Percentiles rank a stretch among this genome's conserved stretches.
These are phyloP conservation scores for Symphodus melops DNA, from an alignment of 2,113 vertebrate genomes.

Conservation along the genomic window DNA sequence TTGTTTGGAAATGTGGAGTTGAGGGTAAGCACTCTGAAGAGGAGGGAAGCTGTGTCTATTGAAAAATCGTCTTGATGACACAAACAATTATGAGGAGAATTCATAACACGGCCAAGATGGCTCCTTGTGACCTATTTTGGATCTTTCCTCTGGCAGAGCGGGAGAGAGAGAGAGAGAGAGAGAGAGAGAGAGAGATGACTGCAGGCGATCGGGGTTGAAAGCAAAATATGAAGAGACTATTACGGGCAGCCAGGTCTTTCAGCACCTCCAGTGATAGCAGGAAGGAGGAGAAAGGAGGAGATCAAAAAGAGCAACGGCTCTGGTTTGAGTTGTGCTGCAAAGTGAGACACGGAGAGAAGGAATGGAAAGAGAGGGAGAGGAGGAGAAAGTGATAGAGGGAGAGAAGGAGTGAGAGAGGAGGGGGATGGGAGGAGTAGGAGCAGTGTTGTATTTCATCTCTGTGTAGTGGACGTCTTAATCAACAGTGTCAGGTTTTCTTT, in stretches of 20 bases:
- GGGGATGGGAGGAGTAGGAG: slow-evolving; percentile 37
- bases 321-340: slow-evolving; percentile 21
- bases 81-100: slow-evolving; percentile 76
- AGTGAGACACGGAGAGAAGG: slow-evolving; percentile 25
- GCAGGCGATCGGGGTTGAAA: slow-evolving; percentile 50
- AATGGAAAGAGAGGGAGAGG: slow-evolving; percentile 12
- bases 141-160: slow-evolving; percentile 51
- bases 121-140: slow-evolving; percentile 74
- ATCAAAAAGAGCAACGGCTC: slow-evolving; percentile 46
- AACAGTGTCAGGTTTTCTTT: slow-evolving; percentile 86
- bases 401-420: background rate
- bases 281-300: slow-evolving; percentile 2
- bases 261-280: slow-evolving; percentile 61
- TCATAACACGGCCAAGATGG: slow-evolving; percentile 79
- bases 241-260: slow-evolving; percentile 56
- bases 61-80: slow-evolving; percentile 77
- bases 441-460: slow-evolving; percentile 86
- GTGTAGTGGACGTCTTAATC: slow-evolving; percentile 89
- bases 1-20: slow-evolving; percentile 76
- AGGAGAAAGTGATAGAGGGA: background rate
- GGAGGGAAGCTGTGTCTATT: slow-evolving; percentile 68
- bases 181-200: slow-evolving; percentile 22
- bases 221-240: slow-evolving; percentile 58
- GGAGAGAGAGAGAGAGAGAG: background rate
- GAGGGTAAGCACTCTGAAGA: slow-evolving; percentile 75